These are phyloP conservation scores for Sus cebifrons DNA, from an alignment of 2,797 vertebrate genomes.

Conservation along the genomic window DNA sequence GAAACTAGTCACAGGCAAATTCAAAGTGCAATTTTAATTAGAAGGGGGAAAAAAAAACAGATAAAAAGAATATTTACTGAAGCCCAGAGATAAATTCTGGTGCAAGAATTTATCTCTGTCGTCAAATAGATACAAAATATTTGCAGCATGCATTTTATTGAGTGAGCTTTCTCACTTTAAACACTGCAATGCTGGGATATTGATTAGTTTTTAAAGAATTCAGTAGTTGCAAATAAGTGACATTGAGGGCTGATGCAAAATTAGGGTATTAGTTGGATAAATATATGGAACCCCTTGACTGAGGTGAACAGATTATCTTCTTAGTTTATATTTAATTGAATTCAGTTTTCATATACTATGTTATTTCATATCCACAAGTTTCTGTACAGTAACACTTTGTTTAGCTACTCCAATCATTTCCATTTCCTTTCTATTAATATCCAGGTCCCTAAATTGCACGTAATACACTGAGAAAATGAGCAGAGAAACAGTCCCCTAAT, in stretches of 20 bases:
- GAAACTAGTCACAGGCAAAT: constrained; percentile 53
- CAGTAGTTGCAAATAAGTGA: constrained; percentile 35
- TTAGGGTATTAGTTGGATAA: constrained; percentile 54
- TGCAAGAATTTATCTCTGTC: background rate
- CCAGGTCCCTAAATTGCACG: background rate
- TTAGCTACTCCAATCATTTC: background rate
- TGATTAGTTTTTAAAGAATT: constrained; percentile 67
- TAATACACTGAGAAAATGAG: background rate
- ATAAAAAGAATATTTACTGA: constrained; percentile 32
- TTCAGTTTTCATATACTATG: background rate
- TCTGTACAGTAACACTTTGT: background rate
- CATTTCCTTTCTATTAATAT: constrained; percentile 22
- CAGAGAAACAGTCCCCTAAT: background rate
- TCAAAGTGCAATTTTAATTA: constrained; percentile 49
- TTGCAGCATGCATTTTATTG: constrained; percentile 43
- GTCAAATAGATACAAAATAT: background rate
- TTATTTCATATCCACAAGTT: constrained; percentile 25
- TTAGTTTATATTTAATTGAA: constrained; percentile 55
- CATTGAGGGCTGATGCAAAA: constrained; percentile 54
- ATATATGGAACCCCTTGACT: background rate
- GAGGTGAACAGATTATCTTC: constrained; percentile 35
- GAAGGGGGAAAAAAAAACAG: background rate
- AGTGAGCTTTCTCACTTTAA: constrained; percentile 63
- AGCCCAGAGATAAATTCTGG: too few species aligned
- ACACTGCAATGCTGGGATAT: constrained; percentile 70